Conservation (phyloP, 2,888 invertebrate species). For the Laothoe populi region DNA sequence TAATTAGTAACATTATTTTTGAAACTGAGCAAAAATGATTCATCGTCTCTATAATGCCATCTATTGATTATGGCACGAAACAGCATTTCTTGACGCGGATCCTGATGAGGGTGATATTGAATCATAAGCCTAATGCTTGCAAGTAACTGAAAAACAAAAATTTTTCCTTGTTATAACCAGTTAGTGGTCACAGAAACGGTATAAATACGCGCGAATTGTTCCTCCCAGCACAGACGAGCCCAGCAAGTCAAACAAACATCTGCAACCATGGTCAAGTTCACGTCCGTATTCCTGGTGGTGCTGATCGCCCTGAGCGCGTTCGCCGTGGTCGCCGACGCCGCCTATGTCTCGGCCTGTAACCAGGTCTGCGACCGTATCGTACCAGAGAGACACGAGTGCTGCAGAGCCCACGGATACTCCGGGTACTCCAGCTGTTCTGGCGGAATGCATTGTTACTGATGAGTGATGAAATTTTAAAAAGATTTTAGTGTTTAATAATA, state of each 20-base stretch:
- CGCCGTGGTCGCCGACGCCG: background rate
- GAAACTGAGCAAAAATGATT: too few species aligned
- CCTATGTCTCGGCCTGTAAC: background rate
- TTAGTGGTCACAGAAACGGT: background rate
- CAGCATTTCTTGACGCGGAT: too few species aligned
- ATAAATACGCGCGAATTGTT: background rate
- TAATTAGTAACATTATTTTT: too few species aligned
- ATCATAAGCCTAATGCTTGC: too few species aligned
- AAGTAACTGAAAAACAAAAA: too few species aligned
- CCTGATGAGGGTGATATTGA: too few species aligned
- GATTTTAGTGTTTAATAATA: too few species aligned
- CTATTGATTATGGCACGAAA: too few species aligned
- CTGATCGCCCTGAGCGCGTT: slow-evolving; percentile 2
- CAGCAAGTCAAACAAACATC: background rate
- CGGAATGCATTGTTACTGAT: background rate
- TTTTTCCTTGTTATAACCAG: too few species aligned
- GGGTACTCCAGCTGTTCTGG: background rate
- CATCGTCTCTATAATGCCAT: too few species aligned
- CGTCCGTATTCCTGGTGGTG: background rate
- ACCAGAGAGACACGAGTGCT: background rate
- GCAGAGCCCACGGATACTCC: background rate
- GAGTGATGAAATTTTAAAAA: too few species aligned
- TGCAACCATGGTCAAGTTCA: background rate
- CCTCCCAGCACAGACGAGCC: background rate
- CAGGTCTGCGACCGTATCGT: background rate